A percentile compares a stretch with the other conserved stretches of the same genome.
Conservation (phyloP, 2,797 vertebrate genomes). For the Prionace glauca region DNA sequence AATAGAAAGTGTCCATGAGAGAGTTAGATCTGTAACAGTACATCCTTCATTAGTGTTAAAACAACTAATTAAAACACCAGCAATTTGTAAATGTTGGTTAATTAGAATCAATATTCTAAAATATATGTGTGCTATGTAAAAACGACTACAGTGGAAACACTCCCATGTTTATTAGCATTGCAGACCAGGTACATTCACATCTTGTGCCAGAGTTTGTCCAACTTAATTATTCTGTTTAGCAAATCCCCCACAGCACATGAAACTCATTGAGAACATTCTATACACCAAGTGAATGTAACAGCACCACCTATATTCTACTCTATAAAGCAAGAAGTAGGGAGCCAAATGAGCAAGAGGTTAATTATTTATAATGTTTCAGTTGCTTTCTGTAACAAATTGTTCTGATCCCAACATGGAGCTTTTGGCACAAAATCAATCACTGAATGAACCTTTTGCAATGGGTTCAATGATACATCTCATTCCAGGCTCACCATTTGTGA, state of each 20-base stretch:
- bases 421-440: neutral
- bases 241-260: neutral
- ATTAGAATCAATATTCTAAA: neutral
- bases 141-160: neutral
- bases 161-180: neutral
- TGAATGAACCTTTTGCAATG: neutral
- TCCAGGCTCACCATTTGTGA: neutral
- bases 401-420: neutral
- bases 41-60: neutral
- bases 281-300: neutral
- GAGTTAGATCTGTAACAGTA: neutral
- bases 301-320: too few species aligned
- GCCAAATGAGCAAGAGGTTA: neutral
- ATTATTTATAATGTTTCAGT: slow-evolving; percentile 5
- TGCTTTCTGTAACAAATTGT: neutral
- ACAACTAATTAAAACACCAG: neutral
- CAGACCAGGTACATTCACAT: neutral
- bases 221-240: neutral
- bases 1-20: neutral
- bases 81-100: neutral
- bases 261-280: neutral
- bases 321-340: neutral
- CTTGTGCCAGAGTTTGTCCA: neutral
- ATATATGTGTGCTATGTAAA: neutral
- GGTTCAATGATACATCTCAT: neutral